Conservation (phyloP, 1,140 invertebrate species). For the Diorhabda elongata region DNA sequence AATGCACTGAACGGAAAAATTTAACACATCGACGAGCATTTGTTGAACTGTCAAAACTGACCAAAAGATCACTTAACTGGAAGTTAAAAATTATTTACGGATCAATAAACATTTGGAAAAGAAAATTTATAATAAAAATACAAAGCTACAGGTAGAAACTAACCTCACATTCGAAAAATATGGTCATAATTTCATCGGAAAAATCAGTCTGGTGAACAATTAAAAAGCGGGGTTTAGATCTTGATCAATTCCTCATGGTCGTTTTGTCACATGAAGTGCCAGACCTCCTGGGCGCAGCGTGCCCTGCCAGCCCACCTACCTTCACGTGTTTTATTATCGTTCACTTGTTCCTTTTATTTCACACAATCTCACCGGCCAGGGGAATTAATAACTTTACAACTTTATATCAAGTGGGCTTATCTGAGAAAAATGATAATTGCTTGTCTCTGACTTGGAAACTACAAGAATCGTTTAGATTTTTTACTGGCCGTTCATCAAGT, state of each 20-base stretch:
- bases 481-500: conserved; percentile 1
- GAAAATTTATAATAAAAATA: neutral
- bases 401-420: conserved; percentile 27
- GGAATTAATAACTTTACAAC: conserved; percentile 29
- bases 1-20: neutral
- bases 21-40: neutral
- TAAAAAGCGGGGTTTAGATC: conserved; percentile 44
- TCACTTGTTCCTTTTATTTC: conserved; percentile 36
- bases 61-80: neutral
- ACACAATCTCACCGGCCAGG: conserved; percentile 26
- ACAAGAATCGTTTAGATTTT: conserved; percentile 15
- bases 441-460: conserved; percentile 12
- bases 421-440: conserved; percentile 23
- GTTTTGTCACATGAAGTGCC: conserved; percentile 47
- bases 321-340: conserved; percentile 41
- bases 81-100: neutral
- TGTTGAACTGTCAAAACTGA: neutral
- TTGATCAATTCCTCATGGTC: conserved; percentile 47
- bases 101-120: neutral
- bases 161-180: conserved; percentile 4
- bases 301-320: conserved; percentile 33
- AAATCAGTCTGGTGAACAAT: conserved; percentile 42
- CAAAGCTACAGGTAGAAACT: neutral
- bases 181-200: conserved; percentile 14
- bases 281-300: conserved; percentile 42